Base-by-base conservation (phyloP, 2,797 vertebrate species). In the Acrossocheilus fasciatus region DNA sequence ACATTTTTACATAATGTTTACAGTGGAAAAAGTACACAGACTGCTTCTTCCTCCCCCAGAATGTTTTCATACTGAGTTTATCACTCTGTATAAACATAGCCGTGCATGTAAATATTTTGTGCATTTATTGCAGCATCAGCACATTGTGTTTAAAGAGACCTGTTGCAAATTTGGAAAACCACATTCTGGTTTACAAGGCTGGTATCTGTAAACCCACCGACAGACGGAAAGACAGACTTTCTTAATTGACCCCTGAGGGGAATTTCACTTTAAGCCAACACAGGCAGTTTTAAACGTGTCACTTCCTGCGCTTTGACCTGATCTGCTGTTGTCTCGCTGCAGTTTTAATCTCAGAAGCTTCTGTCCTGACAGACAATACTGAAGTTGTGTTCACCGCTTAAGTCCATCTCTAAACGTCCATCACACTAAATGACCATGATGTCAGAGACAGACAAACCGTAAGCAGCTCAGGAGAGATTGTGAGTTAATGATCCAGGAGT, bases 401-500 rank as follows among this genome's bases (percentile, higher is more conserved):
- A 59, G 50, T 83, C 54, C 6, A 7, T 77, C 59, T 76, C 36
- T 72, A 30, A 59, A 43, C 2, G 17, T 59, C 81, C 89, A 82
- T 89, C 85, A 87, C 82, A 89, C 91, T 93, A 91, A 91, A 89
- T 92, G 92, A 94, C 91, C 91, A 91, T 88, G 88, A 91, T 88
- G 88, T 81, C 66, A 85, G 82, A 87, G 87, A 70, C 90, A 88
- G 92, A 91, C 90, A 93, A 93, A 93, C 73, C 72, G 57, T 94
- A 95, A 95, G 93, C 92, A 91, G 93, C 93, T 95, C 93, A 93
- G 87, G 87, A 90, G 89, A 93, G 93, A 93, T 92, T 94, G 93
- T 92, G 82, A 82, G 83, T 88, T 91, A 91, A 91, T 91, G 90
- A 92, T 89, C 45, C 30, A 52, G 11, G 30, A 41, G 34, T 82